Evolutionary conservation across 1,140 invertebrate genomes (phyloP).

Genomic region (Bombus difficillimus): DNA sequence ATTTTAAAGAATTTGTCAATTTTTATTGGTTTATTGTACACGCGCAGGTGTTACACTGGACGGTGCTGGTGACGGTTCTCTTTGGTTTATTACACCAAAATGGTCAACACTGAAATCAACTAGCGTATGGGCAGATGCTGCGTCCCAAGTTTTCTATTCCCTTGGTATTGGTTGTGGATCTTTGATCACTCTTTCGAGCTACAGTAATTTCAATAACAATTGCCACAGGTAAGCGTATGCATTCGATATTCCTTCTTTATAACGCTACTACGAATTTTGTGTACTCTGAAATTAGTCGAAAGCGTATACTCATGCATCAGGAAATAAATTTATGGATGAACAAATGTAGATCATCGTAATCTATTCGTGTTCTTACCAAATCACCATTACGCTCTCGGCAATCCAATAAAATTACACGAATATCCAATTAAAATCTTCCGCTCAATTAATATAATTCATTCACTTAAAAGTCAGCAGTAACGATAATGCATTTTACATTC

Average conservation of each 20-base stretch:
- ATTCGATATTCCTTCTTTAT: not conserved
- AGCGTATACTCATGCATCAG: not conserved
- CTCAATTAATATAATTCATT: not conserved
- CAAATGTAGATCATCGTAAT: not conserved
- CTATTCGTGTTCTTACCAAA: not conserved
- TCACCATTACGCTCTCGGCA: not conserved
- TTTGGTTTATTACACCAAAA: constrained; percentile 90
- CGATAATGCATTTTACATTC: not conserved
- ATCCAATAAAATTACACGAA: not conserved
- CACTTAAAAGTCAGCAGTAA: not conserved
- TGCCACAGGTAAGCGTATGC: constrained; percentile 82
- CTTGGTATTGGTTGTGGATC: constrained; percentile 88
- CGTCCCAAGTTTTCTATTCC: constrained; percentile 89
- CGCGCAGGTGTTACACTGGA: constrained; percentile 86
- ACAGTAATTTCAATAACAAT: constrained; percentile 89
- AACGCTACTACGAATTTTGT: not conserved
- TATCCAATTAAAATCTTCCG: constrained; percentile 12
- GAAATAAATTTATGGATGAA: not conserved
- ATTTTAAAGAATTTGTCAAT: not conserved
- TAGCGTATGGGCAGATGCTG: constrained; percentile 86
- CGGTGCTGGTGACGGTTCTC: constrained; percentile 88
- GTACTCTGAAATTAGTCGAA: not conserved
- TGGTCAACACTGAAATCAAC: constrained; percentile 86
- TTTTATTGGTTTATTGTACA: not conserved
- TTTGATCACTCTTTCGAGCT: constrained; percentile 89